A percentile compares a stretch with the other conserved stretches of the same genome.
Conservation (phyloP, 2,797 vertebrate genomes). For the Schizopygopsis pylzovi region DNA sequence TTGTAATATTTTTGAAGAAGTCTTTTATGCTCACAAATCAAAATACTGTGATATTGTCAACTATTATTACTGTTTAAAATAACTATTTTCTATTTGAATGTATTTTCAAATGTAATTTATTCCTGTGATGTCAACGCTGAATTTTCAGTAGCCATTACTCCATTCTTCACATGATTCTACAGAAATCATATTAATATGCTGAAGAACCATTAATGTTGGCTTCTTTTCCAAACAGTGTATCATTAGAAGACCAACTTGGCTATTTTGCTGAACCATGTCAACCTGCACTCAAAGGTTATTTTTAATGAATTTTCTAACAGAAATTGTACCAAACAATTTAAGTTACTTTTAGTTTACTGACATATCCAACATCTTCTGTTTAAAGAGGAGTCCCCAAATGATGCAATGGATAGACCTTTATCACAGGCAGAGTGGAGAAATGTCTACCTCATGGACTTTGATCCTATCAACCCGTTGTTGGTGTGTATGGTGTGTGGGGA, state of each 20-base stretch:
- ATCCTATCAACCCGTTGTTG: constrained; percentile 87
- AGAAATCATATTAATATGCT: not conserved
- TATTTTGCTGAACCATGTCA: constrained; percentile 58
- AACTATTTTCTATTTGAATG: not conserved
- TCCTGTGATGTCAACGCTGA: not conserved
- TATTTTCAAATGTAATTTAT: not conserved
- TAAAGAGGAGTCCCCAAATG: constrained; percentile 59
- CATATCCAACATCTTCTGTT: constrained; percentile 59
- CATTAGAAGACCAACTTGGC: constrained; percentile 56
- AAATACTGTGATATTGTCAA: not conserved
- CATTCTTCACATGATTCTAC: not conserved
- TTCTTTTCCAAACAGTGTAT: constrained; percentile 55
- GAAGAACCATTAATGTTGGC: not conserved
- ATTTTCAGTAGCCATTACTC: not conserved
- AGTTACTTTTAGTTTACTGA: not conserved
- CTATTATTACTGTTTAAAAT: not conserved
- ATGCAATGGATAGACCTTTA: constrained; percentile 60
- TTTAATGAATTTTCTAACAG: not conserved
- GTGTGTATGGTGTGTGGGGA: constrained; percentile 91
- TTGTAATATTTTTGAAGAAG: not conserved
- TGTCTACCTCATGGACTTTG: constrained; percentile 90
- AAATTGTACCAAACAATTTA: not conserved
- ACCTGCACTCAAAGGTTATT: constrained; percentile 68
- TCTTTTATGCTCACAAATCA: not conserved
- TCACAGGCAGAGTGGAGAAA: constrained; percentile 74